Percentiles rank a stretch among this genome's conserved stretches.
phyloP scores from a whole-genome alignment of 2,113 vertebrate species.

The Psophia crepitans region DNA sequence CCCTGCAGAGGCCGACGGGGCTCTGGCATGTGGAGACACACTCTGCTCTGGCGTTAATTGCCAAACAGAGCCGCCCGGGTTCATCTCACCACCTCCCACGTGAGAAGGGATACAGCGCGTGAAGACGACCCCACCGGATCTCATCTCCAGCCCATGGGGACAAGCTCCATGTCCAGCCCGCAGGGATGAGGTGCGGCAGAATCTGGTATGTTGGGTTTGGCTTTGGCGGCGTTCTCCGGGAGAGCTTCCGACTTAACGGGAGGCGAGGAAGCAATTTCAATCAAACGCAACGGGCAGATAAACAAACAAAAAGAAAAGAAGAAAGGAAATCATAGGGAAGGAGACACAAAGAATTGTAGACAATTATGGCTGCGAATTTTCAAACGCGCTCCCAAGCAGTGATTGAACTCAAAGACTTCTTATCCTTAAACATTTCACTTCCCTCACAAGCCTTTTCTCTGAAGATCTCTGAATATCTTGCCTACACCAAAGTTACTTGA shows the following conservation, averaged over 20 bases:
- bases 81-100: rapidly evolving
- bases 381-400: not conserved
- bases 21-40: not conserved
- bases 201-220: not conserved
- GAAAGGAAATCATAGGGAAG: not conserved
- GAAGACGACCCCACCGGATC: not conserved
- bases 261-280: slow-evolving; percentile 16
- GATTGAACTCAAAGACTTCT: slow-evolving; percentile 19
- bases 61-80: not conserved
- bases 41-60: not conserved
- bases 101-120: not conserved
- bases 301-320: slow-evolving; percentile 3
- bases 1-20: not conserved
- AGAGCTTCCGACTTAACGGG: not conserved
- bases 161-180: not conserved
- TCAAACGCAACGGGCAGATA: slow-evolving; percentile 14
- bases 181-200: not conserved
- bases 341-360: not conserved
- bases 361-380: slow-evolving; percentile 6
- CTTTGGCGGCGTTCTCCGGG: not conserved
- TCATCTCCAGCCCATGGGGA: not conserved
- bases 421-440: slow-evolving; percentile 20
- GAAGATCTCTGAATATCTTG: not conserved
- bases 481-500: not conserved
- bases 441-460: not conserved